Conservation (phyloP, 2,888 invertebrate species). For the Luperina nickerlii region DNA sequence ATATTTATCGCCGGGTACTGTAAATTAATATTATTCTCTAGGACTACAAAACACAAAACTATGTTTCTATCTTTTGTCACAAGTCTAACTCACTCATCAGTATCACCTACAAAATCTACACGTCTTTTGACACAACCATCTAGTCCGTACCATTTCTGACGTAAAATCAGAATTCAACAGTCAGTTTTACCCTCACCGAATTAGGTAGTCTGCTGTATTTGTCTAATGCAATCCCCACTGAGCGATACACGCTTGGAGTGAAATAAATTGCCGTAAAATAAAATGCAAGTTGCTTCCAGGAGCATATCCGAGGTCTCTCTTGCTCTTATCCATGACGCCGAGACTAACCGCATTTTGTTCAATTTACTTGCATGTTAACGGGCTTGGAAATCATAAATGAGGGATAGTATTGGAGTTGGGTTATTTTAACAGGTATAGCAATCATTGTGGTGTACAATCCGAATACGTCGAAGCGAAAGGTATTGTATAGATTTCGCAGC, state of each 20-base stretch:
- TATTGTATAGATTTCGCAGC: background rate
- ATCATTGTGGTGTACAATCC: background rate
- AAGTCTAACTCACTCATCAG: background rate
- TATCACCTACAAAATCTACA: background rate
- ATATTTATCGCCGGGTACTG: too few species aligned
- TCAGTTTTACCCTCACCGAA: conserved; percentile 54
- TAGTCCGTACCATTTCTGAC: background rate
- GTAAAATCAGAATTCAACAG: conserved; percentile 37
- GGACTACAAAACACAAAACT: background rate
- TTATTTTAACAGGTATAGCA: conserved; percentile 7
- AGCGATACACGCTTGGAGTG: conserved; percentile 71
- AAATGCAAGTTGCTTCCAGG: conserved; percentile 66
- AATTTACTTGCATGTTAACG: conserved; percentile 58
- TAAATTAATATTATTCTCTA: background rate
- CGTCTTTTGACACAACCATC: background rate
- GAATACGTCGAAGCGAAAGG: background rate
- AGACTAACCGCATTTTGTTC: conserved; percentile 58
- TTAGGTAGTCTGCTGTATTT: conserved; percentile 72
- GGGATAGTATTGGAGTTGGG: conserved; percentile 25
- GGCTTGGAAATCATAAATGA: conserved; percentile 42
- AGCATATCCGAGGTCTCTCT: conserved; percentile 32
- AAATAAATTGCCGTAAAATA: conserved; percentile 82
- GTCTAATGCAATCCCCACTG: conserved; percentile 78
- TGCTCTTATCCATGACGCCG: conserved; percentile 36
- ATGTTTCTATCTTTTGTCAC: background rate